A percentile compares a stretch with the other conserved stretches of the same genome.
Evolutionary conservation across 2,113 vertebrate genomes (phyloP).

Genomic region (Progne subis): DNA sequence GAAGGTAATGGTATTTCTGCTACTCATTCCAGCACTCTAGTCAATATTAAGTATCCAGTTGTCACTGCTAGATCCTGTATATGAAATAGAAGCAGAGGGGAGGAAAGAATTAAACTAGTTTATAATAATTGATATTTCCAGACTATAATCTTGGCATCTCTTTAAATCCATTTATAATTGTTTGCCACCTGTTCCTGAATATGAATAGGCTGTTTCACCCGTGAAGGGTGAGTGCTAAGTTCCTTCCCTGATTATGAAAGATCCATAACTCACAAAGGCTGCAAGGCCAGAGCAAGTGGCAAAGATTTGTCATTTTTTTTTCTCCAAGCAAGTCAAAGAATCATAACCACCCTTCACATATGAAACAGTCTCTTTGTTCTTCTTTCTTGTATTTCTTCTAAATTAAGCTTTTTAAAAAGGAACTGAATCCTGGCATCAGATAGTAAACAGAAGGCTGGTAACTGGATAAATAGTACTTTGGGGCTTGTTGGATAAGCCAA

Average conservation of each 20-base stretch:
- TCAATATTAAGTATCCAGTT: not conserved
- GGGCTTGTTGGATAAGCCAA: not conserved
- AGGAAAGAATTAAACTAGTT: not conserved
- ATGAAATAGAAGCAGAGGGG: not conserved
- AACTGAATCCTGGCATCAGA: not conserved
- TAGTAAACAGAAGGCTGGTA: not conserved
- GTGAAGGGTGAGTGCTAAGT: not conserved
- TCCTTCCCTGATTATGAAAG: not conserved
- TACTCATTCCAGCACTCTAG: not conserved
- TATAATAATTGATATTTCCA: constrained; percentile 55
- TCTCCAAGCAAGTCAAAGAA: not conserved
- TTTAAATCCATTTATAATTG: constrained; percentile 55
- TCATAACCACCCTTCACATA: not conserved
- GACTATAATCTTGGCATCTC: constrained; percentile 36
- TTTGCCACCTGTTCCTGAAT: constrained; percentile 34
- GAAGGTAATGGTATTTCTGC: not conserved
- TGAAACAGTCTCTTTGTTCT: not conserved
- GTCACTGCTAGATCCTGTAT: not conserved
- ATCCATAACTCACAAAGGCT: constrained; percentile 44
- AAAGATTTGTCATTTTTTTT: not conserved
- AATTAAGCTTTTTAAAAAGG: constrained; percentile 18
- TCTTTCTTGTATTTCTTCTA: not conserved
- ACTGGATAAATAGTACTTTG: not conserved
- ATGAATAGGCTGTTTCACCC: constrained; percentile 16
- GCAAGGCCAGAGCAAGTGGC: not conserved